A percentile compares a stretch with the other conserved stretches of the same genome.
Evolutionary conservation across 1,140 invertebrate genomes (phyloP).

Genomic region (Seison nebaliae): DNA sequence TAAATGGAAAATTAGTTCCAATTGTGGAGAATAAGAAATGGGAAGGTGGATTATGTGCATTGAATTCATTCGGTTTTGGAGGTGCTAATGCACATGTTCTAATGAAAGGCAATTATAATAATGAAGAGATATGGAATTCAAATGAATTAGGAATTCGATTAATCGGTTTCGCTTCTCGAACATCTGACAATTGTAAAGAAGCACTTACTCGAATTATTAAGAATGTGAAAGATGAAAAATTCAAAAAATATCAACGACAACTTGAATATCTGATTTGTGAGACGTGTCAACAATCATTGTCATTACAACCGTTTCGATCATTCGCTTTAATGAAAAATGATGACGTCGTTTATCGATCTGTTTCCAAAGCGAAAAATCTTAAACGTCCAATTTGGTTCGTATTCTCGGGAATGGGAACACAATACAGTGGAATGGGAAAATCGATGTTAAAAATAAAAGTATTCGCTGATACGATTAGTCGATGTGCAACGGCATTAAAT

Average conservation of each 20-base stretch:
- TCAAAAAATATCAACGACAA: too few species aligned
- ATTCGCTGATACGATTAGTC: constrained; percentile 48
- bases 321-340: not conserved
- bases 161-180: constrained; percentile 64
- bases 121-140: too few species aligned
- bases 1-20: constrained; percentile 57
- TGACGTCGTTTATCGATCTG: constrained; percentile 14
- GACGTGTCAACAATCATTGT: too few species aligned
- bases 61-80: constrained; percentile 91
- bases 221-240: too few species aligned
- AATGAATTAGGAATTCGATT: too few species aligned
- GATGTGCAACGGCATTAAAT: constrained; percentile 44
- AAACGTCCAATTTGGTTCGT: constrained; percentile 60
- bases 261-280: too few species aligned
- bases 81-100: constrained; percentile 77
- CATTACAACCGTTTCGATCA: too few species aligned
- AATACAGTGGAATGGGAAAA: constrained; percentile 76
- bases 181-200: too few species aligned
- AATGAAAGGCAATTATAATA: constrained; percentile 39
- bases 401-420: constrained; percentile 81
- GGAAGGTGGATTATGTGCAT: constrained; percentile 51
- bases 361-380: constrained; percentile 29
- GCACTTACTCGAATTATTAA: too few species aligned
- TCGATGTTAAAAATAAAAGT: constrained; percentile 48
- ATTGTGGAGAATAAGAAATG: constrained; percentile 48